Conservation (phyloP, 2,888 invertebrate species). For the Lasioglossum malachurum region DNA sequence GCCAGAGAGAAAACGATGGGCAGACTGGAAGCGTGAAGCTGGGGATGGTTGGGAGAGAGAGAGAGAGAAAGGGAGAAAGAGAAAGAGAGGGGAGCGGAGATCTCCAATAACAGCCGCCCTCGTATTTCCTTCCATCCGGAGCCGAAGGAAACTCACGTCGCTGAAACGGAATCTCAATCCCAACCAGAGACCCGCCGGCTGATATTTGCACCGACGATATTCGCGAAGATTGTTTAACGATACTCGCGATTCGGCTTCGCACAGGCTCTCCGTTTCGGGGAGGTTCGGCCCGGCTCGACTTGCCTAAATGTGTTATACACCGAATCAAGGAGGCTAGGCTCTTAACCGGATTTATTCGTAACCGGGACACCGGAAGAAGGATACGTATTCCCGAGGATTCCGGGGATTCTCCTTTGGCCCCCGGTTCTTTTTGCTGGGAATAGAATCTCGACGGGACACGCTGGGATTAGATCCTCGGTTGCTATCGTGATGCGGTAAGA, state of each 20-base stretch:
- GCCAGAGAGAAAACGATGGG: conserved; percentile 27
- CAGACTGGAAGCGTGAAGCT: conserved; percentile 36
- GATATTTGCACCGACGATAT: conserved; percentile 65
- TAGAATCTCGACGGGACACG: background rate
- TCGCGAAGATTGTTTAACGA: conserved; percentile 64
- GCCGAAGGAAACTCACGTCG: conserved; percentile 63
- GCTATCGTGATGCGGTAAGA: background rate
- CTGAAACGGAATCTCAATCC: conserved; percentile 69
- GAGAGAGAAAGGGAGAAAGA: background rate
- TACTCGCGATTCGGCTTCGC: conserved; percentile 4
- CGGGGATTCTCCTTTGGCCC: conserved; percentile 11
- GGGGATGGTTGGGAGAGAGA: conserved; percentile 31
- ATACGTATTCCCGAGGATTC: conserved; percentile 37
- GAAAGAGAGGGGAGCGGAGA: conserved; percentile 32
- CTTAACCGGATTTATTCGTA: conserved; percentile 58
- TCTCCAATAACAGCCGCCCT: conserved; percentile 71
- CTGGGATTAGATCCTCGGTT: conserved; percentile 28
- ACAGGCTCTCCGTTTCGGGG: background rate
- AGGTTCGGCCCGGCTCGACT: background rate
- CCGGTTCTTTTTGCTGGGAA: background rate
- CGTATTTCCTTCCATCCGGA: conserved; percentile 68
- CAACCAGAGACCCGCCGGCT: conserved; percentile 26
- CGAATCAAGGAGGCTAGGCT: conserved; percentile 8
- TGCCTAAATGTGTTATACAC: background rate
- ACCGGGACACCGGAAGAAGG: conserved; percentile 25